Base-by-base conservation (phyloP, 2,113 vertebrate species). In the Polypterus bichir region DNA sequence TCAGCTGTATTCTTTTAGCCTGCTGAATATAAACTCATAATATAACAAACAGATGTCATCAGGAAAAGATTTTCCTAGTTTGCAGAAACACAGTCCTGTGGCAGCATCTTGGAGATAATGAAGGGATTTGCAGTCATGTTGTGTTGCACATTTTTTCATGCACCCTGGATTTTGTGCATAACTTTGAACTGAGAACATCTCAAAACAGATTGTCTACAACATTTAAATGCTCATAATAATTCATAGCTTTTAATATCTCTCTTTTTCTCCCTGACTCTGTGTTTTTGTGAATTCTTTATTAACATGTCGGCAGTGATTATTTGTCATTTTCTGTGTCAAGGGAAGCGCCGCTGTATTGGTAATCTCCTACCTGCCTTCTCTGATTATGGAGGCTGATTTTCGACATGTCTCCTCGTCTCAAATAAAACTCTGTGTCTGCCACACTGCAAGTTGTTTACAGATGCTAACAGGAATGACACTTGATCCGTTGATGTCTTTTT, bases 51-150 rank as follows among this genome's bases (percentile, higher is more conserved):
- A 27, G 27, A 27, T 27, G 27, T 27, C 27, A 27, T 27, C 27
- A 27, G 27, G 27, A 27, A 27, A 2, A 27, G 27, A 27, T 27
- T 27, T 27, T 27, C 27, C 27, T 27, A 27, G 27, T 27, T 27
- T 27, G 27, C 27, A 27, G 27, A 27, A 27, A 27, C 27, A 27
- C 27, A 27, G 27, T 27, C 27, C 27, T 27, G 7, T 7, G 59
- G 54, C 56, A 56, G 48, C 59, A 68, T 71, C 3, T 65, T 77
- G 68, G 77, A 74, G 74, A 75, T 69, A 71, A 68, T 62, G 47
- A 2, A 46, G 69, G 76, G 75, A 82, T 79, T 75, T 79, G 81
- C 45, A 66, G 70, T 53, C 62, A 64, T 65, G 70, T 71, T 77
- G 76, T 73, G 64, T 54, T 57, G 49, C 60, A 65, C 70, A 76